Conservation (phyloP, 2,113 vertebrate species). For the Callospermophilus lateralis region DNA sequence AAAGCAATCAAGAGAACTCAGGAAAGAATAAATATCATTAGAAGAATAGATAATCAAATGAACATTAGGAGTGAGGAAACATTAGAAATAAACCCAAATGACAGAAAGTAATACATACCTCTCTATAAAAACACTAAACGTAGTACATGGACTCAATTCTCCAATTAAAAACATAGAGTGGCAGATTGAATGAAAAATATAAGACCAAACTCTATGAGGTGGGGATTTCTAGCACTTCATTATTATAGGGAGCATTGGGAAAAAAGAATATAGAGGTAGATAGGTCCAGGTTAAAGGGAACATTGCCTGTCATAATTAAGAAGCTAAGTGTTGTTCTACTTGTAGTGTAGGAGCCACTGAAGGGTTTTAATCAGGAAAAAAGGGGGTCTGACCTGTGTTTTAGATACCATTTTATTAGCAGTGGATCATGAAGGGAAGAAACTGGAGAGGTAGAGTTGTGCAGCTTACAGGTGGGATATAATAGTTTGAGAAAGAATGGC, state of each 20-base stretch:
- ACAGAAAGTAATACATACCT: neutral
- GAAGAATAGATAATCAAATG: neutral
- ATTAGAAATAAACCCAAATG: neutral
- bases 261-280: neutral
- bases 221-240: neutral
- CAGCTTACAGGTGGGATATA: neutral
- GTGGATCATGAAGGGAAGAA: neutral
- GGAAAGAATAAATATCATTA: neutral
- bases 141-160: neutral
- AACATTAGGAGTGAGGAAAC: neutral
- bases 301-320: neutral
- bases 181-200: neutral
- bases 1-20: neutral
- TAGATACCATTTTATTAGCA: neutral
- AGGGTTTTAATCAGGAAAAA: neutral
- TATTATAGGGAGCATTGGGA: no score
- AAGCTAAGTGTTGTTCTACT: neutral
- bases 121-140: neutral
- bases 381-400: neutral
- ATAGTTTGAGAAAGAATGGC: neutral
- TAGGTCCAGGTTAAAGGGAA: neutral
- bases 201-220: neutral
- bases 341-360: neutral
- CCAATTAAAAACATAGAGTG: neutral
- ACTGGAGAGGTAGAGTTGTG: neutral